Percentiles rank a stretch among this genome's conserved stretches.
These are phyloP conservation scores for Leucozona laternaria DNA, from an alignment of 2,888 invertebrate species.

Conservation along the genomic window DNA sequence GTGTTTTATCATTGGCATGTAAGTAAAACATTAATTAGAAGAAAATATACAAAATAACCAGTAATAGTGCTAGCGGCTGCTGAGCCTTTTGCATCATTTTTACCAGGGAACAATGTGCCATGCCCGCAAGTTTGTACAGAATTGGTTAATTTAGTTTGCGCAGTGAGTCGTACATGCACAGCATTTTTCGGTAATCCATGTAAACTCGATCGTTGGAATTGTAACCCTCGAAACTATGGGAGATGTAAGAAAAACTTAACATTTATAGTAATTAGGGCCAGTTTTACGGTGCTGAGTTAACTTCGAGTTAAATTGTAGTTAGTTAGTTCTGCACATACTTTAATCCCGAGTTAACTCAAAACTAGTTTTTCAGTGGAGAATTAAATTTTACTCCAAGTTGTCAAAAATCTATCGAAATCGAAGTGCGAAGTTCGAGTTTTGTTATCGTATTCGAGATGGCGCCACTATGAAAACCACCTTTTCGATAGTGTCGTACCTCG, in stretches of 20 bases:
- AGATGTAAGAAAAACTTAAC: background rate
- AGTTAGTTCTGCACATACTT: too few species aligned
- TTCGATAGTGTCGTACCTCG: too few species aligned
- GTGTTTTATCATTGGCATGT: background rate
- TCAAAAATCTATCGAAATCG: too few species aligned
- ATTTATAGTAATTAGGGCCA: too few species aligned
- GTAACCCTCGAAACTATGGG: background rate
- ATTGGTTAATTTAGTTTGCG: slow-evolving; percentile 13
- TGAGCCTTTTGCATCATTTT: background rate
- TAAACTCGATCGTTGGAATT: slow-evolving; percentile 41
- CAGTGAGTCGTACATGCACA: background rate
- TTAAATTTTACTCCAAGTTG: too few species aligned
- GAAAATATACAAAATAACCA: background rate
- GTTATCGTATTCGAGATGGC: too few species aligned
- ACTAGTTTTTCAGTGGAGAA: too few species aligned
- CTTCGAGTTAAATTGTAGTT: too few species aligned
- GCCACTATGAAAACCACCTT: too few species aligned
- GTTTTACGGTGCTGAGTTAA: too few species aligned
- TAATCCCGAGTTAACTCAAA: too few species aligned
- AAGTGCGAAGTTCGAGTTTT: too few species aligned
- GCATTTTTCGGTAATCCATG: slow-evolving; percentile 41
- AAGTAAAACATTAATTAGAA: background rate
- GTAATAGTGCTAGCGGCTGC: background rate
- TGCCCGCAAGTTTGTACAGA: slow-evolving; percentile 30
- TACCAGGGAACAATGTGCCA: background rate